Conservation (phyloP, 2,113 vertebrate species). For the Bettongia penicillata region DNA sequence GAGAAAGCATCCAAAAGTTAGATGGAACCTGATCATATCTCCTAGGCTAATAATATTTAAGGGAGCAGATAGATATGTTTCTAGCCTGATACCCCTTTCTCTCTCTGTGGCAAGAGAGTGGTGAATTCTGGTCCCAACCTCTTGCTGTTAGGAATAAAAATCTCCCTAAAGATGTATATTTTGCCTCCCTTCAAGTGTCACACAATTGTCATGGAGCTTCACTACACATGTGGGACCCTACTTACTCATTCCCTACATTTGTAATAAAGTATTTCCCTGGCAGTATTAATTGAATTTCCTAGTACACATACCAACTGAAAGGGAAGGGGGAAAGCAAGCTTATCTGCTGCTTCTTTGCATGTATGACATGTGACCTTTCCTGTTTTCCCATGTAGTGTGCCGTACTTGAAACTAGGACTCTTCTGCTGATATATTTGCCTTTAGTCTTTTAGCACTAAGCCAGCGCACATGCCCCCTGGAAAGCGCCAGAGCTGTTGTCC, state of each 20-base stretch:
- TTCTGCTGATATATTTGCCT: neutral
- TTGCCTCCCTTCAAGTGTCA: neutral
- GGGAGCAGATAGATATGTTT: neutral
- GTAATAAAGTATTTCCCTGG: neutral
- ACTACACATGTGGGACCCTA: no score
- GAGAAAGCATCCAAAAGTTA: neutral
- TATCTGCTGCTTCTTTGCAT: neutral
- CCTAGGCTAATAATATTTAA: neutral
- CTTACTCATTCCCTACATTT: neutral
- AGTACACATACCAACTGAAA: neutral
- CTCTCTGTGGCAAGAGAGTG: neutral
- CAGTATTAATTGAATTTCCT: neutral
- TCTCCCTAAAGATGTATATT: neutral
- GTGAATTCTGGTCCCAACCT: neutral
- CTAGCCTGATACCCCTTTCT: no score
- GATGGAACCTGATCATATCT: neutral
- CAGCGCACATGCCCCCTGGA: neutral
- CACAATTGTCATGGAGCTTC: neutral
- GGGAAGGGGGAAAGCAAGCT: neutral
- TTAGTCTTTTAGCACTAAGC: neutral
- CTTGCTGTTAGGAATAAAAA: neutral
- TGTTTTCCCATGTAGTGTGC: neutral
- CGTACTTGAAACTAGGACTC: neutral
- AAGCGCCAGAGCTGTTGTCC: neutral
- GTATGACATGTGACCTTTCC: neutral